Base-by-base conservation (phyloP, 2,888 invertebrate genomes). In the Trichacis sp. region DNA sequence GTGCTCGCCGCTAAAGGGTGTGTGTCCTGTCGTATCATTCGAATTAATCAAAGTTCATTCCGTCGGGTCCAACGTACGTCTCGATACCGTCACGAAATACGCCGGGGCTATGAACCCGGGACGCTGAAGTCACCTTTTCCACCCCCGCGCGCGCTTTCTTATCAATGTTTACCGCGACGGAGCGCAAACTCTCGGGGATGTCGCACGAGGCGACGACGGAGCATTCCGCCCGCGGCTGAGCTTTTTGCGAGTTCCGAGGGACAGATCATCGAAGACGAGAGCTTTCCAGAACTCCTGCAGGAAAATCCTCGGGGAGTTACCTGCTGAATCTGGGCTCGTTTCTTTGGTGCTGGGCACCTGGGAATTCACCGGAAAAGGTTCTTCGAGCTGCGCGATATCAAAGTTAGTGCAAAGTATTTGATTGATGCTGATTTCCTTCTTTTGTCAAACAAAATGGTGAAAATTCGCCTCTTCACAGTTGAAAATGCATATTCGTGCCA, bases 21-120 rank as follows among this genome's bases (percentile, higher is more conserved):
- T 76, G 75, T 72, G 77, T 75, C 67, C 70, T 77, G 71, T 71
- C 70, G 70, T 73, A 69, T 66, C 71, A 54, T 56, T 61, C 67
- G 71, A 71, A 70, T 74, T 73, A 73, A 73, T 72, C 74, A 70
- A 75, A 75, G 73, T 75, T 73, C 59, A 66, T 71, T 64, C 69
- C 66, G 65, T 67, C 59, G 60, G 66, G 63, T 65, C 64, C 66
- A 66, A 63, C 63, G 60, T 40, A 52, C 57, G 56, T 55, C 29
- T 56, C 54, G 49, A 52, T 40, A 56, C 53, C 17, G 43, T 19
- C 33, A 33, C 33, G 33, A 33, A 33, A 33, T 33, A 33, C 33
- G n/a, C 33, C 33, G n/a, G 33, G 33, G 33, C 33, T 33, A 33
- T 33, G 33, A 33, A 33, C 33, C 42, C 42, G 42, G 42, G n/a